Evolutionary conservation across 2,113 vertebrate species (phyloP), one percentile per base, ranked within the genome.

Genomic region (Manacus vitellinus): DNA sequence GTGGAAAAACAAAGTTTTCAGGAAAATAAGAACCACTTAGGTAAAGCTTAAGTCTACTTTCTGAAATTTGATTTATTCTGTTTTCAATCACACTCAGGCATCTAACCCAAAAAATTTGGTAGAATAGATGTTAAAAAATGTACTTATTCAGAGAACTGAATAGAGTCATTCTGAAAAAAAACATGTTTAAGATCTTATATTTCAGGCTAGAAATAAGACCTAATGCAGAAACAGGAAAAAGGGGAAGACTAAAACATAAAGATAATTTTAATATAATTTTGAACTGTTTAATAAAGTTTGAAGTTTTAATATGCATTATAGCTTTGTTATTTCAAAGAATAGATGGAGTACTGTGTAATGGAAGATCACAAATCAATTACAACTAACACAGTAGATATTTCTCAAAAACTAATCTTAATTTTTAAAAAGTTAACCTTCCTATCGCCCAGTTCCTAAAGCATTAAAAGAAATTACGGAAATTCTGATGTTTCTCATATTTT

Each of bases 121-220:
- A 92, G 83, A 96, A 92, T 28, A 95, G 68, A 61, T 86, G 76
- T 92, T 94, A 96, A 44, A 82, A 95, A 70, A 97, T 79, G 66
- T 95, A 70, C 21, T 97, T 93, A 85, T 87, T 89, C 79, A 71
- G 83, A 93, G 81, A 82, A 93, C 58, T 93, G 90, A 98, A 97
- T 44, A 97, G 59, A 93, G 21, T 31, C 55, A 85, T 55, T 95
- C 81, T 88, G 43, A 91, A 87, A 84, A 70, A 55, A 85, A 49
- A 35, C 8, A 83, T 89, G 92, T 97, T 93, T 94, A 93, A 91
- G 55, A 78, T 71, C 86, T 95, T 95, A 82, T 77, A 49, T 97
- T 97, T 95, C 94, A 96, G 81, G 73, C 22, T 95, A 96, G 61
- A 97, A 96, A 92, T 80, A 88, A 88, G 72, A 96, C 89, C 94